These are phyloP conservation scores for Bagarius yarrelli DNA, from an alignment of 2,113 vertebrate genomes.

Conservation along the genomic window DNA sequence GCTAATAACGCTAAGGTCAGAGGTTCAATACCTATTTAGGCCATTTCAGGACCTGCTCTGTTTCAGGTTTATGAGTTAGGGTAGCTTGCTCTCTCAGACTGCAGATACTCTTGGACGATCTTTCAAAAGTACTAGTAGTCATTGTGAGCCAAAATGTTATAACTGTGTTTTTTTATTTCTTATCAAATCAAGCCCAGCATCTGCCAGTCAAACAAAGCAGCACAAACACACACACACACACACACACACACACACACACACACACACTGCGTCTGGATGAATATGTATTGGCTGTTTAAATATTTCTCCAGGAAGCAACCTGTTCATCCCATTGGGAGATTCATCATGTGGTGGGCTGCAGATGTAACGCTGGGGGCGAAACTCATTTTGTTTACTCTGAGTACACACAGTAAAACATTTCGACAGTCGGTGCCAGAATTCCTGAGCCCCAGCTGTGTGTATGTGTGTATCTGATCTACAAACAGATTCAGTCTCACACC, in stretches of 20 bases:
- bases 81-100: too few species aligned
- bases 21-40: too few species aligned
- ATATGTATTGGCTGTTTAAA: constrained; percentile 31
- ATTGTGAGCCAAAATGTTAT: too few species aligned
- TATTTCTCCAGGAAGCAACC: constrained; percentile 47
- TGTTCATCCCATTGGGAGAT: constrained; percentile 40
- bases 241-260: not conserved
- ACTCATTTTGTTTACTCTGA: constrained; percentile 53
- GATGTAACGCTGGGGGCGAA: constrained; percentile 37
- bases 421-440: not conserved
- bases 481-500: not conserved
- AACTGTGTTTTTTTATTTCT: too few species aligned
- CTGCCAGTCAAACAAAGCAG: too few species aligned
- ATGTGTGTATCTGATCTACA: not conserved
- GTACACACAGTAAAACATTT: not conserved
- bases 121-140: too few species aligned
- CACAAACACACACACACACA: too few species aligned
- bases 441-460: not conserved
- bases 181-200: too few species aligned
- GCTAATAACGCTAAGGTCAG: too few species aligned
- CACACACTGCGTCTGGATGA: constrained; percentile 13
- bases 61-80: too few species aligned
- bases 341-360: constrained; percentile 41
- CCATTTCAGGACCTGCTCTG: too few species aligned
- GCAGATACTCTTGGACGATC: too few species aligned